Evolutionary conservation across 1,140 invertebrate genomes (phyloP), one percentile per base, ranked within the genome.

Genomic region (Leptoteleia sp.): DNA sequence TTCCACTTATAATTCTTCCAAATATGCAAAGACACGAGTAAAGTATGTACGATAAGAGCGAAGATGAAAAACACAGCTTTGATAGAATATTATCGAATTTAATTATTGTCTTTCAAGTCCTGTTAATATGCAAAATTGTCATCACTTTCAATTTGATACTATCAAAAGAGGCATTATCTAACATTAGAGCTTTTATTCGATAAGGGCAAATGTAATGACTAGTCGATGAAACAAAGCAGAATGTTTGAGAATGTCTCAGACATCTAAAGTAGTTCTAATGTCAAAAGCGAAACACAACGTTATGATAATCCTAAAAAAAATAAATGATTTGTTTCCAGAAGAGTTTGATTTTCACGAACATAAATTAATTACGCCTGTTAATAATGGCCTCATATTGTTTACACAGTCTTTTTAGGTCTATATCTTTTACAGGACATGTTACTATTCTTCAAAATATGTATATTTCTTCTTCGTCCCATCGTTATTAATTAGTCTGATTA

Each of bases 41-140:
- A 78, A 81, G 77, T 73, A 80, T 50, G 80, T 81, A 76, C 78
- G 55, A 64, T 57, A 50, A 55, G 76, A 73, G 42, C 43, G 42
- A 61, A 76, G 55, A 67, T n/a, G 15, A 59, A 59, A 59, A 57
- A 40, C 33, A 50, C 54, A 47, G 1, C 33, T 43, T 54, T 42
- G 37, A 65, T 13, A 33, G 31, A 61, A 12, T 25, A 50, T 42
- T 64, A 3, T 50, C 48, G 52, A 22, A 19, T 27, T 22, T 17
- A n/a, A 11, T 67, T 67, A 67, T 67, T 67, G 62, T 67, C 45
- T 67, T 16, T 38, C 7, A 7, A 68, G 9, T 47, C 57, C 25
- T 42, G 50, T 19, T 29, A 29, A n/a, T n/a, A 0, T 15, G 4
- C 11, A 43, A 1, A 29, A 37, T 57, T 6, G n/a, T 17, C 1